Evolutionary conservation across 2,797 vertebrate genomes (phyloP).

Genomic region (Prunella strophiata): DNA sequence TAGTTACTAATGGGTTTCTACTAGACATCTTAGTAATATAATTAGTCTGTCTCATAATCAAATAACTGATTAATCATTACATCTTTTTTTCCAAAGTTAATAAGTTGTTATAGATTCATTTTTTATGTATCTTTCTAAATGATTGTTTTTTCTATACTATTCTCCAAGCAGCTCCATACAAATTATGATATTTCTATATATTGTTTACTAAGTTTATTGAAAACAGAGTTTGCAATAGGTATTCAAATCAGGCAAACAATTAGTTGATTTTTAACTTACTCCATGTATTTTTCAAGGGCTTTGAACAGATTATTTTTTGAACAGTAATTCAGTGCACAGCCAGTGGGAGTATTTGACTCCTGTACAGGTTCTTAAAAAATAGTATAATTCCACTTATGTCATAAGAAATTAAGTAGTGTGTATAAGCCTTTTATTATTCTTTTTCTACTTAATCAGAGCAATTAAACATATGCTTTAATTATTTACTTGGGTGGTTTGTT

Average conservation of each 20-base stretch:
- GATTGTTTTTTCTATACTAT: neutral
- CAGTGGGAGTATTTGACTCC: conserved; percentile 25
- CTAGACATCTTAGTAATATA: conserved; percentile 49
- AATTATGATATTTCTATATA: neutral
- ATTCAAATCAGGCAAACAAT: conserved; percentile 13
- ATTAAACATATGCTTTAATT: neutral
- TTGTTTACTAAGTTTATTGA: neutral
- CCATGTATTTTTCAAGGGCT: neutral
- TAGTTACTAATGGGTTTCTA: conserved; percentile 57
- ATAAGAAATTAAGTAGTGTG: neutral
- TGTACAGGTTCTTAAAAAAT: conserved; percentile 6
- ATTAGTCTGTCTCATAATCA: conserved; percentile 56
- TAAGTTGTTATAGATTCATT: conserved; percentile 42
- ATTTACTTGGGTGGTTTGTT: neutral
- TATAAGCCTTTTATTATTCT: neutral
- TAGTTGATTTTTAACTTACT: conserved; percentile 38
- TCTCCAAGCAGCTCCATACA: neutral
- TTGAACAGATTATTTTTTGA: conserved; percentile 18
- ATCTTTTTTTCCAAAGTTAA: conserved; percentile 31
- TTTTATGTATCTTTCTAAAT: conserved; percentile 19
- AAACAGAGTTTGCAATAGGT: neutral
- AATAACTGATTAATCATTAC: conserved; percentile 58
- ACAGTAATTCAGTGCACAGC: conserved; percentile 12
- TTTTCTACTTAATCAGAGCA: neutral
- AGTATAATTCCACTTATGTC: conserved; percentile 16